These are phyloP conservation scores for Pachyseris speciosa DNA, from an alignment of 64 coral and sea anemone genomes.

Conservation along the genomic window DNA sequence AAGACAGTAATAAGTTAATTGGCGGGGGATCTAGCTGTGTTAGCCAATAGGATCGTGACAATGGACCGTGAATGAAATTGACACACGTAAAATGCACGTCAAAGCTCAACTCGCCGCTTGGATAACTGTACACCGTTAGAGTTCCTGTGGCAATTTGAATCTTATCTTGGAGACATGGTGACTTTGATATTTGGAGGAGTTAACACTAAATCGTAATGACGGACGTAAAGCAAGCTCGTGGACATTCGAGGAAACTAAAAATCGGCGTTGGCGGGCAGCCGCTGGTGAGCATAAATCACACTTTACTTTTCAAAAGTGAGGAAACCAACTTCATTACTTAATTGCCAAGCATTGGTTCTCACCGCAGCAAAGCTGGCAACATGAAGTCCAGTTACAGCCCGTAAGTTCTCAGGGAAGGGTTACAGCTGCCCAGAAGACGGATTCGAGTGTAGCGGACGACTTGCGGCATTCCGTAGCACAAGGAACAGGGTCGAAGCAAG, in stretches of 20 bases:
- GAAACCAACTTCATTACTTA: too few species aligned
- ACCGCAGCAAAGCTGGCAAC: slow-evolving; percentile 84
- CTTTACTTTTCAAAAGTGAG: neutral
- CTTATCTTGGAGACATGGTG: neutral
- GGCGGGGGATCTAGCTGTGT: neutral
- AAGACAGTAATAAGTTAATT: slow-evolving; percentile 82
- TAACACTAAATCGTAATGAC: slow-evolving; percentile 58
- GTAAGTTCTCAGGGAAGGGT: slow-evolving; percentile 72
- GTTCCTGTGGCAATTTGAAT: neutral
- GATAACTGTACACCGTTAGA: neutral
- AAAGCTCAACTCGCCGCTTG: neutral
- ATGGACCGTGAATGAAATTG: slow-evolving; percentile 36
- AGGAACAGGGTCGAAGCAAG: slow-evolving; percentile 67
- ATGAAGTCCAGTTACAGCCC: slow-evolving; percentile 81
- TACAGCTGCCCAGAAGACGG: slow-evolving; percentile 88
- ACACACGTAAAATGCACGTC: slow-evolving; percentile 77
- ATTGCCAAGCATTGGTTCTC: slow-evolving; percentile 26
- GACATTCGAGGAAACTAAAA: slow-evolving; percentile 78
- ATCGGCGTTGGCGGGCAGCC: slow-evolving; percentile 75
- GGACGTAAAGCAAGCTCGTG: slow-evolving; percentile 73
- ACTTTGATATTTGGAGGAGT: slow-evolving; percentile 17
- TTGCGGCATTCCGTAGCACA: slow-evolving; percentile 77
- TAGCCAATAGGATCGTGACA: slow-evolving; percentile 73
- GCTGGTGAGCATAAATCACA: slow-evolving; percentile 44
- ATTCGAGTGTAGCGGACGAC: neutral